Conservation (phyloP, 2,113 vertebrate species). For the Machaerirhynchus nigripectus region DNA sequence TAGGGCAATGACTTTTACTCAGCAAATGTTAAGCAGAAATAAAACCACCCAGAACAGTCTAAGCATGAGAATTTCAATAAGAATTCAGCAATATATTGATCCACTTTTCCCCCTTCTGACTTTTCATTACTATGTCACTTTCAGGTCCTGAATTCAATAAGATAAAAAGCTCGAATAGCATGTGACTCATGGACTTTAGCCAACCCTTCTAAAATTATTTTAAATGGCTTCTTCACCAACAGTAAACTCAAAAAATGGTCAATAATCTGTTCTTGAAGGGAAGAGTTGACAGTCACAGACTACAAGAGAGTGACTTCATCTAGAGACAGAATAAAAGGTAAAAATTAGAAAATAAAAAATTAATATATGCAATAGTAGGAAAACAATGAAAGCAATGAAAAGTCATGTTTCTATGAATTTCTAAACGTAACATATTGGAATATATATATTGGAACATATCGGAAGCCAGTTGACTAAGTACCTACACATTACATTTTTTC, state of each 20-base stretch:
- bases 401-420: not conserved
- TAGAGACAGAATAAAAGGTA: not conserved
- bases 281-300: not conserved
- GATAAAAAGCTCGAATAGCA: slow-evolving; percentile 11
- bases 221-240: not conserved
- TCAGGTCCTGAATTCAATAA: slow-evolving; percentile 14
- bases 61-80: slow-evolving; percentile 39
- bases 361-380: not conserved
- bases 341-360: not conserved
- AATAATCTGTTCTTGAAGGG: not conserved
- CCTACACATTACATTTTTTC: not conserved
- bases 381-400: not conserved
- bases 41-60: slow-evolving; percentile 6
- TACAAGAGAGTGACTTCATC: not conserved
- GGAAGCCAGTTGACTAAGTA: not conserved
- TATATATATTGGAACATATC: too few species aligned
- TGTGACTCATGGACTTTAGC: not conserved
- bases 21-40: slow-evolving; percentile 74
- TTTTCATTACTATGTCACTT: slow-evolving; percentile 53
- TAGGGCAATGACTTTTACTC: slow-evolving; percentile 76
- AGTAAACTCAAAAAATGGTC: not conserved
- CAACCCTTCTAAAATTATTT: not conserved
- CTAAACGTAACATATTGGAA: not conserved
- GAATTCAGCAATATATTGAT: slow-evolving; percentile 44
- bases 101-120: slow-evolving; percentile 38